phyloP scores from a whole-genome alignment of 2,113 vertebrate species.

The Oreocharis arfaki region DNA sequence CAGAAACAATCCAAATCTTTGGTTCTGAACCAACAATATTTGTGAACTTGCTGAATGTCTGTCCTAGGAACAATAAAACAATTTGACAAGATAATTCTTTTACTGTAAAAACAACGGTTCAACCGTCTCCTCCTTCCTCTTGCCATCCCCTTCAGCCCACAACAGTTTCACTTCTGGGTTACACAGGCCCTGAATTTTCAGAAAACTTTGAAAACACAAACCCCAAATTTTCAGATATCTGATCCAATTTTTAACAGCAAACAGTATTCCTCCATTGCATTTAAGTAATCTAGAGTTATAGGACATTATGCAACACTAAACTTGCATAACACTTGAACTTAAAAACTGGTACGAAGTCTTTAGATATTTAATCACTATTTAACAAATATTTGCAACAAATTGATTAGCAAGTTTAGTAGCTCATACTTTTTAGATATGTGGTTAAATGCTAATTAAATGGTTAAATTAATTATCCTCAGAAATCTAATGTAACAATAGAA shows the following conservation, averaged over 20 bases:
- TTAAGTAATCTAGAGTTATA: background rate
- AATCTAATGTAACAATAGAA: conserved; percentile 62
- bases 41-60: background rate
- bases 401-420: conserved; percentile 62
- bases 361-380: conserved; percentile 63
- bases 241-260: background rate
- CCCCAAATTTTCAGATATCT: background rate
- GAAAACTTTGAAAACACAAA: background rate
- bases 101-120: background rate
- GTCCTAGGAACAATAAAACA: background rate
- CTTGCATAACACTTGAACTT: background rate
- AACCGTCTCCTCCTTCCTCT: background rate
- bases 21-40: background rate
- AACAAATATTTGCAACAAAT: conserved; percentile 62
- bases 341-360: conserved; percentile 16
- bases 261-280: background rate
- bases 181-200: background rate
- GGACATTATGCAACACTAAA: background rate
- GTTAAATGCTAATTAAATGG: conserved; percentile 63
- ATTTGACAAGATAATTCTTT: background rate
- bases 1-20: background rate
- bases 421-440: conserved; percentile 35
- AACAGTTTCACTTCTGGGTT: background rate
- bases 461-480: conserved; percentile 44
- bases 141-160: background rate